Base-by-base conservation (phyloP, 2,113 vertebrate genomes). In the Neotragus moschatus region DNA sequence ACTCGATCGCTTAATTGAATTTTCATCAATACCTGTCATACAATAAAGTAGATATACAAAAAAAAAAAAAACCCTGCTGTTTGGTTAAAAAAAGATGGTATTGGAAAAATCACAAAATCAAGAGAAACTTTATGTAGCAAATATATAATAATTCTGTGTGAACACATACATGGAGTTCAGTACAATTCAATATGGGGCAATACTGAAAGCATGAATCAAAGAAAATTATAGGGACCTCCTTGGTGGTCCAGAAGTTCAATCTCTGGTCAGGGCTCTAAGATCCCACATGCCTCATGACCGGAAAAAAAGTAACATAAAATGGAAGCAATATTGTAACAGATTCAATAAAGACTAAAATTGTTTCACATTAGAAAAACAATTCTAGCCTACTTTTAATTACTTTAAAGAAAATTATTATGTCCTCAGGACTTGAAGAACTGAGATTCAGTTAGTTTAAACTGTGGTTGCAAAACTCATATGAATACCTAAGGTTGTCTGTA, bases 321-420 rank as follows among this genome's bases (percentile, higher is more conserved):
- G 4, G 36, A 14, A 73, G 21, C 21, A 73, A 73, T 73, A 73
- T 73, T 14, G 11, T 73, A 73, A 73, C 70, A 73, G 36, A 73
- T 43, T 73, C 70, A 73, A 39, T 43, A 25, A 73, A 43, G 12
- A 73, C 21, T 25, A 73, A 73, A 73, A 39, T 14, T 43, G 36
- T 43, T 25, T 23, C 70, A 73, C 36, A 14, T 25, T 73, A 43
- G 21, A 25, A 73, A 73, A 43, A 43, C 39, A 73, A n/a, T 51
- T 26, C 23, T 91, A 88, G 91, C 43, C 14, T 58, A 95, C 36
- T 85, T 96, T 88, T 79, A 88, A 82, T 84, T 80, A 93, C 63
- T 90, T 92, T 81, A n/a, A 51, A 88, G 75, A 58, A 93, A 93
- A 84, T 70, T 49, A 79, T 82, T 56, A 88, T 39, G 36, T 93